A percentile compares a stretch with the other conserved stretches of the same genome.
These are phyloP conservation scores for Steinernema hermaphroditum DNA, from an alignment of 2,888 invertebrate species.

Conservation along the genomic window DNA sequence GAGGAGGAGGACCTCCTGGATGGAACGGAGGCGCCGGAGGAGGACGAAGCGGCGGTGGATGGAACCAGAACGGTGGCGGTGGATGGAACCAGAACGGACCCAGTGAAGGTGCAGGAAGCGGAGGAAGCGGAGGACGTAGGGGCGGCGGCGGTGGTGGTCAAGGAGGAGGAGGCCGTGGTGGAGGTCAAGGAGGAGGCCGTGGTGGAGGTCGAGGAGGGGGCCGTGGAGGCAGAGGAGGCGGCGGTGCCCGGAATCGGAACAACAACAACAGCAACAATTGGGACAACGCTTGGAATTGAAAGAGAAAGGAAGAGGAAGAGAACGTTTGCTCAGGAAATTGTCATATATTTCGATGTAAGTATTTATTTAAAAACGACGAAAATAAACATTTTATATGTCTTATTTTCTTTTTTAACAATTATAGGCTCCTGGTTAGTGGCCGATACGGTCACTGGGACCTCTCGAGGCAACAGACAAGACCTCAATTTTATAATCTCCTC, in stretches of 20 bases:
- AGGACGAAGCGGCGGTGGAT: background rate
- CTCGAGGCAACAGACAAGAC: too few relatives aligned
- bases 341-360: too few relatives aligned
- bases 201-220: background rate
- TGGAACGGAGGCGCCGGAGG: background rate
- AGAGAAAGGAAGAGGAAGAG: too few relatives aligned
- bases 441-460: too few relatives aligned
- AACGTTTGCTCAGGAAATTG: too few relatives aligned
- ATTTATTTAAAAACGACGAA: too few relatives aligned
- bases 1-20: background rate
- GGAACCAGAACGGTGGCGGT: background rate
- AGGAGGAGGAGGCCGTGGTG: background rate
- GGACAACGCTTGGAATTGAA: too few relatives aligned
- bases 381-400: too few relatives aligned
- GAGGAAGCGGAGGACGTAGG: background rate
- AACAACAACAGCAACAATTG: background rate
- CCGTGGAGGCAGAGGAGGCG: slow-evolving; percentile 6
- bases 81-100: background rate
- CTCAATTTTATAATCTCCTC: too few relatives aligned
- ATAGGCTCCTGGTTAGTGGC: too few relatives aligned
- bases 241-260: slow-evolving; percentile 5
- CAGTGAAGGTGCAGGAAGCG: background rate
- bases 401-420: too few relatives aligned
- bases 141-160: background rate
- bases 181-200: background rate